phyloP scores from a whole-genome alignment of 2,113 vertebrate species.

The Notechis scutatus region DNA sequence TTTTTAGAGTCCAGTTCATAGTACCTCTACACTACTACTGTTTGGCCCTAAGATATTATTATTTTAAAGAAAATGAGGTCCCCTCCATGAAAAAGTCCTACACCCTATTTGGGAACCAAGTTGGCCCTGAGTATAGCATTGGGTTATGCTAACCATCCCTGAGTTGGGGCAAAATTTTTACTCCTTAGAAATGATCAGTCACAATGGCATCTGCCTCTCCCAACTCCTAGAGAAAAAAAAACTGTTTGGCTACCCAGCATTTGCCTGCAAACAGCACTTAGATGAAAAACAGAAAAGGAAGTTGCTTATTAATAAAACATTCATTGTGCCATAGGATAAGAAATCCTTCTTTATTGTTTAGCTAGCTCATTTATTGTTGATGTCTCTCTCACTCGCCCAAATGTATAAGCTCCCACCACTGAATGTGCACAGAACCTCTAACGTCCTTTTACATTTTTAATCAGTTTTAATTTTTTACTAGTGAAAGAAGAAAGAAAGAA shows the following conservation, averaged over 20 bases:
- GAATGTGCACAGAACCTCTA: constrained; percentile 62
- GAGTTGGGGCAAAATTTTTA: neutral
- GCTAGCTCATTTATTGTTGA: constrained; percentile 68
- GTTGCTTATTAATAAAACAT: constrained; percentile 66
- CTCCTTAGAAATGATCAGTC: neutral
- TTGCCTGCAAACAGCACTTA: constrained; percentile 42
- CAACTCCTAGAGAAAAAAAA: neutral
- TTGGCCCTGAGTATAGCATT: neutral
- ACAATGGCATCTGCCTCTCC: neutral
- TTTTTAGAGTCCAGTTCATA: neutral
- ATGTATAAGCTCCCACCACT: constrained; percentile 22
- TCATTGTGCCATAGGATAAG: constrained; percentile 57
- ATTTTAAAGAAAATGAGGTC: neutral
- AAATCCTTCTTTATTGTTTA: constrained; percentile 63
- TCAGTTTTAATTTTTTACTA: constrained; percentile 58
- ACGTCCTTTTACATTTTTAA: constrained; percentile 72
- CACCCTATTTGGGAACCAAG: neutral
- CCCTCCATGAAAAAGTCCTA: neutral
- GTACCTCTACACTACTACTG: neutral
- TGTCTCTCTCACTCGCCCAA: constrained; percentile 55
- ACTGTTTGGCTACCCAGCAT: constrained; percentile 26
- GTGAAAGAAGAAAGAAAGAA: constrained; percentile 34
- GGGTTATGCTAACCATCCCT: neutral
- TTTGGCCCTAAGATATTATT: neutral
- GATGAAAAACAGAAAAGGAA: constrained; percentile 57